These are phyloP conservation scores for Onthophagus sagittarius DNA, from an alignment of 2,888 invertebrate species.

Conservation along the genomic window DNA sequence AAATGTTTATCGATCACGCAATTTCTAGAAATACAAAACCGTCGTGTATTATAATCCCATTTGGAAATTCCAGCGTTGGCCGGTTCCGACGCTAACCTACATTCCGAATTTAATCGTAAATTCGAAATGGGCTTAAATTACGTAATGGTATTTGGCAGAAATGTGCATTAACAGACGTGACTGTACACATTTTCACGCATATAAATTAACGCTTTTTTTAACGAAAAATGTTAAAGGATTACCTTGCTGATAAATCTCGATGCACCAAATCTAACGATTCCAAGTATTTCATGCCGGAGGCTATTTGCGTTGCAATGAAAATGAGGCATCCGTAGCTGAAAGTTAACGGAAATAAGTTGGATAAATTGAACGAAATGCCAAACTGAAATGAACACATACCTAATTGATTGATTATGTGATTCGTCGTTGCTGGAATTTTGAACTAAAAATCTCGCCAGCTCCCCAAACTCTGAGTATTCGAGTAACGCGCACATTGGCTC, in stretches of 20 bases:
- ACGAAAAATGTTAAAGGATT: constrained; percentile 33
- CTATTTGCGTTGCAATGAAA: constrained; percentile 83
- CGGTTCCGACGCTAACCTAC: neutral
- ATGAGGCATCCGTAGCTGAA: constrained; percentile 79
- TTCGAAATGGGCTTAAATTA: neutral
- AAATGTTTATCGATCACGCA: constrained; percentile 80
- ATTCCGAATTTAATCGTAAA: neutral
- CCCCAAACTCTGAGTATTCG: constrained; percentile 84
- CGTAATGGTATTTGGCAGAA: neutral
- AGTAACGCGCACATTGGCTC: constrained; percentile 87
- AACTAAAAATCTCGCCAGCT: constrained; percentile 66
- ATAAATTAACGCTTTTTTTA: neutral
- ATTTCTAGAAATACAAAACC: constrained; percentile 59
- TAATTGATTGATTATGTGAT: constrained; percentile 48
- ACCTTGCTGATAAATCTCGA: constrained; percentile 84
- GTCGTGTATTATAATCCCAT: neutral
- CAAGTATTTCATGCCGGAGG: constrained; percentile 91
- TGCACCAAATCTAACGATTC: constrained; percentile 87
- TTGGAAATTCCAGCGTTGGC: neutral
- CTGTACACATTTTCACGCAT: neutral
- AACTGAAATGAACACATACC: constrained; percentile 38
- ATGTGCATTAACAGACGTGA: neutral
- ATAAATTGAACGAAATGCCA: constrained; percentile 1
- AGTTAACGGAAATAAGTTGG: neutral
- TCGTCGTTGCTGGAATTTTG: constrained; percentile 48